These are phyloP conservation scores for Apotomis capreana DNA, from an alignment of 2,888 invertebrate species.

Conservation along the genomic window DNA sequence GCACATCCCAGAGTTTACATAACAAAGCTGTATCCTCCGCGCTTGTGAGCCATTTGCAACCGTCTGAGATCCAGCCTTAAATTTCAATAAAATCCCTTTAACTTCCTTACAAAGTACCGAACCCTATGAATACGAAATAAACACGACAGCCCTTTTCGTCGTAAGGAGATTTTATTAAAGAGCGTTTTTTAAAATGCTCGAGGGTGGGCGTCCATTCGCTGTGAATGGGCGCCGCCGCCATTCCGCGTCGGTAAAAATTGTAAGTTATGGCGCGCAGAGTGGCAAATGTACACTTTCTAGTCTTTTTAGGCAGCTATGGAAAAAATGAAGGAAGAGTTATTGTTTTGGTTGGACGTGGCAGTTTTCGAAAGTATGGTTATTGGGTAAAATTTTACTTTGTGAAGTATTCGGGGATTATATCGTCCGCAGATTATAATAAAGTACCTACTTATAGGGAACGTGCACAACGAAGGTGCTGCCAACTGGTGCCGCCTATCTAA, in stretches of 20 bases:
- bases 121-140: constrained; percentile 47
- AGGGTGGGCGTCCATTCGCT: constrained; percentile 39
- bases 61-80: constrained; percentile 26
- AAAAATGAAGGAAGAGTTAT: constrained; percentile 23
- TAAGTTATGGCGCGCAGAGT: constrained; percentile 45
- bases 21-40: constrained; percentile 1
- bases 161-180: constrained; percentile 46
- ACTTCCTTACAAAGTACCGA: constrained; percentile 38
- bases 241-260: constrained; percentile 45
- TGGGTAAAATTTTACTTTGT: background rate
- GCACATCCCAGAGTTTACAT: background rate
- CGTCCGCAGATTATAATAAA: too few species aligned
- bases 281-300: constrained; percentile 22
- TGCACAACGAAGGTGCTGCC: too few species aligned
- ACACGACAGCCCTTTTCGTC: constrained; percentile 42
- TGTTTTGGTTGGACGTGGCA: constrained; percentile 4
- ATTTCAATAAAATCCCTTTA: constrained; percentile 40
- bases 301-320: constrained; percentile 16
- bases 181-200: constrained; percentile 38
- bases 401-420: background rate
- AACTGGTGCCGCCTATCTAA: too few species aligned
- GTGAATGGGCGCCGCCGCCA: constrained; percentile 36
- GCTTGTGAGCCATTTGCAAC: background rate
- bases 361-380: background rate
- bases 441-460: too few species aligned